Percentiles rank a stretch among this genome's conserved stretches.
Conservation (phyloP, 2,113 vertebrate genomes). For the Prionailurus bengalensis region DNA sequence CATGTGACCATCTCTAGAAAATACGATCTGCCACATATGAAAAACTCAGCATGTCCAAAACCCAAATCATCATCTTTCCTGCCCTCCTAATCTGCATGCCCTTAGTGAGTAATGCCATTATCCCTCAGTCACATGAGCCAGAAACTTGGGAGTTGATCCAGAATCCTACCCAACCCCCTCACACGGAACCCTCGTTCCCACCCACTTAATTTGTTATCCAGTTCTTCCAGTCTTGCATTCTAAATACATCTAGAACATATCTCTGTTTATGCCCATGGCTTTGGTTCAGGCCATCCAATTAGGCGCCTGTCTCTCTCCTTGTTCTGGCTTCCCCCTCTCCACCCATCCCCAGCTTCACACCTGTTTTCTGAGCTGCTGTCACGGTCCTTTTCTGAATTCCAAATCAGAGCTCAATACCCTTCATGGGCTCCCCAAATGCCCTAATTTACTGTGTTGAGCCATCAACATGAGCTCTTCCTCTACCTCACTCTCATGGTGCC, state of each 20-base stretch:
- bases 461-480: neutral
- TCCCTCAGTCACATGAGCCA: neutral
- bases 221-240: neutral
- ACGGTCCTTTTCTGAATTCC: neutral
- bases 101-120: neutral
- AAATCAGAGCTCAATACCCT: neutral
- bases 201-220: neutral
- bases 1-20: neutral
- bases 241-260: neutral
- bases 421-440: neutral
- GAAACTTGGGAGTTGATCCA: neutral
- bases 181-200: neutral
- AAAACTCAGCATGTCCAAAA: neutral
- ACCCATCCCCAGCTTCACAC: neutral
- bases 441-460: neutral
- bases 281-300: no score
- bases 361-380: neutral
- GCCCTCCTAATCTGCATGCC: neutral
- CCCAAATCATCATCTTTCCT: neutral
- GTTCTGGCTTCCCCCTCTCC: neutral
- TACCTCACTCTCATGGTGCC: neutral
- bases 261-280: neutral
- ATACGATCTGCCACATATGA: neutral
- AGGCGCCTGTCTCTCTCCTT: neutral
- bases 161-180: neutral